Conservation (phyloP, 2,888 invertebrate genomes). For the Yponomeuta plumbellus region DNA sequence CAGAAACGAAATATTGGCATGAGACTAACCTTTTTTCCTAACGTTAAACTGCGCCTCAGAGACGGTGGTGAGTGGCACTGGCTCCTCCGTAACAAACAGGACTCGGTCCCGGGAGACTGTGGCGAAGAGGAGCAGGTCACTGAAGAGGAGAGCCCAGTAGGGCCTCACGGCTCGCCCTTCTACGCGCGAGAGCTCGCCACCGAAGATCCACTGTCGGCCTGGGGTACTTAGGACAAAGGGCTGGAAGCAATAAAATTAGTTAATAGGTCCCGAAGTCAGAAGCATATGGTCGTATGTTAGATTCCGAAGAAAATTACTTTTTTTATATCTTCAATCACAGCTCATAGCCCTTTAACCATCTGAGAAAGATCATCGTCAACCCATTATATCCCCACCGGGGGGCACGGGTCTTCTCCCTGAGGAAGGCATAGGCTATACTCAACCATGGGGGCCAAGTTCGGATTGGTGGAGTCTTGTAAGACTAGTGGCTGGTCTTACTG, state of each 20-base stretch:
- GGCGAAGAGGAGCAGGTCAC: constrained; percentile 89
- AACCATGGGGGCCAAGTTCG: too few relatives aligned
- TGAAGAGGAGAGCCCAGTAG: constrained; percentile 90
- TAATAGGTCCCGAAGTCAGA: too few relatives aligned
- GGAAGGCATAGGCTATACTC: too few relatives aligned
- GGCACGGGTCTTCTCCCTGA: too few relatives aligned
- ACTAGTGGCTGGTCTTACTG: too few relatives aligned
- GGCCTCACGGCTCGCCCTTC: constrained; percentile 89
- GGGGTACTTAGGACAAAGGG: constrained; percentile 90
- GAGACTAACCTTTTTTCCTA: constrained; percentile 83
- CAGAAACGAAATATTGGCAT: not conserved
- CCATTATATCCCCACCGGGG: too few relatives aligned
- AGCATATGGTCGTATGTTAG: too few relatives aligned
- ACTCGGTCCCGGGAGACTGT: constrained; percentile 91
- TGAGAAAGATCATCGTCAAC: too few relatives aligned
- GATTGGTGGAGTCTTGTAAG: too few relatives aligned
- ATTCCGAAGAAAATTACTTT: too few relatives aligned
- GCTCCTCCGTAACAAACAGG: constrained; percentile 91
- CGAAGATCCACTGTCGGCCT: constrained; percentile 93
- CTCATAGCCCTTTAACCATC: too few relatives aligned
- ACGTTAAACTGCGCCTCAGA: constrained; percentile 91
- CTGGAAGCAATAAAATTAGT: constrained; percentile 44
- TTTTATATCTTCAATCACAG: too few relatives aligned
- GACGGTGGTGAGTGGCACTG: constrained; percentile 84
- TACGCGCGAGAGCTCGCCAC: constrained; percentile 88